These are phyloP conservation scores for Ptychadena robeensis DNA, from an alignment of 2,797 vertebrate species.

Conservation along the genomic window DNA sequence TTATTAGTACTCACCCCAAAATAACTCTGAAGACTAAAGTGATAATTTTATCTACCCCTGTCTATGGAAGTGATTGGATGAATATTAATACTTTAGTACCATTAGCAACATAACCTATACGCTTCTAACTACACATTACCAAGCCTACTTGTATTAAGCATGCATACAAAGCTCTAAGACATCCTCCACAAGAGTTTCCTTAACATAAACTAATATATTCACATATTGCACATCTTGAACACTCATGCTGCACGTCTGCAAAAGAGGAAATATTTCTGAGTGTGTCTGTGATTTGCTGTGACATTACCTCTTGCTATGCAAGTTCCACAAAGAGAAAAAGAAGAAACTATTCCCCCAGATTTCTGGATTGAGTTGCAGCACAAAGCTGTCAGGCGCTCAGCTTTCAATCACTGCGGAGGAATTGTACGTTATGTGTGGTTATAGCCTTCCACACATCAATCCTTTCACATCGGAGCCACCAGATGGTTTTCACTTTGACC, in stretches of 20 bases:
- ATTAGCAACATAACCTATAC: too few species aligned
- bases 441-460: slow-evolving; percentile 59
- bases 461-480: slow-evolving; percentile 47
- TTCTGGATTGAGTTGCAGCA: slow-evolving; percentile 52
- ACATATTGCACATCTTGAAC: slow-evolving; percentile 14
- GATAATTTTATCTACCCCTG: too few species aligned
- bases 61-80: too few species aligned
- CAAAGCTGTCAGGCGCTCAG: slow-evolving; percentile 24
- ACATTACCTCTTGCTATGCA: slow-evolving; percentile 43
- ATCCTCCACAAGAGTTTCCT: background rate
- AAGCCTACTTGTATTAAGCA: background rate
- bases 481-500: slow-evolving; percentile 62
- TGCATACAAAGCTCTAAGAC: background rate
- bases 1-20: too few species aligned
- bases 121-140: too few species aligned
- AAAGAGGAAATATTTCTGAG: slow-evolving; percentile 39
- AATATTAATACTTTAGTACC: too few species aligned
- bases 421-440: slow-evolving; percentile 58
- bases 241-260: slow-evolving; percentile 27
- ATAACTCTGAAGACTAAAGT: too few species aligned
- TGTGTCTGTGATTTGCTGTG: slow-evolving; percentile 59
- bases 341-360: slow-evolving; percentile 21
- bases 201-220: slow-evolving; percentile 47
- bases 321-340: slow-evolving; percentile 29
- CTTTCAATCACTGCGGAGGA: slow-evolving; percentile 53